Base-by-base conservation (phyloP, 2,113 vertebrate species). In the Oxyruncus cristatus region DNA sequence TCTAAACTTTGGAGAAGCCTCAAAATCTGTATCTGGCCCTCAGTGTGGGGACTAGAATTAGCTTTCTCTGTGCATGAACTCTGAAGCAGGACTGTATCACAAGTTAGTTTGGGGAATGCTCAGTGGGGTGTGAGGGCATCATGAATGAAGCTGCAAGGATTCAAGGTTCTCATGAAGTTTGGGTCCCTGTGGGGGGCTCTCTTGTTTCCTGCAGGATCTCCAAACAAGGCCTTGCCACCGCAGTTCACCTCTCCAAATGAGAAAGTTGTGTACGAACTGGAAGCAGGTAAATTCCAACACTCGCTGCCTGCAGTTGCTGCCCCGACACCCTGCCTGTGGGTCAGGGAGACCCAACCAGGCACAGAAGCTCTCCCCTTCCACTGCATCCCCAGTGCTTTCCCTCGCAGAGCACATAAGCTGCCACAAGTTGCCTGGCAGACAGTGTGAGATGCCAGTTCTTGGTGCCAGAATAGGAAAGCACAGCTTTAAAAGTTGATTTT, bases 201-300 rank as follows among this genome's bases (percentile, higher is more conserved):
- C 9, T 68, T 93, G 26, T 96, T 77, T 80, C 46, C 74, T 11
- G 23, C 90, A 98, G 98, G 97, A 27, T 94, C 98, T 73, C 98
- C 98, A 13, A 84, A 63, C 8, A 92, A 96, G 74, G 97, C 97
- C 49, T 74, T 74, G 49, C 95, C 97, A 24, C 98, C 98, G 5
- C 89, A 94, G 5, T 97, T 98, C 53, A 30, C 24, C 28, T 96
- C 92, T 83, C 98, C 98, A 33, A 98, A 97, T 58, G 97, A 98
- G 74, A 95, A 77, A 42, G 85, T 98, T 52, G 46, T 93, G 75
- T 98, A 98, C 0, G 97, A 98, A 47, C 92, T 96, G 92, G 97
- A 97, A 96, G 92, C 97, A 89, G 98, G 98, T 98, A 98, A 98
- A 46, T 65, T 35, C 72, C 28, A 65, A 8, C 0, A 4, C 14